phyloP scores from a whole-genome alignment of 2,797 vertebrate genomes.

The Chelidonichthys spinosus region DNA sequence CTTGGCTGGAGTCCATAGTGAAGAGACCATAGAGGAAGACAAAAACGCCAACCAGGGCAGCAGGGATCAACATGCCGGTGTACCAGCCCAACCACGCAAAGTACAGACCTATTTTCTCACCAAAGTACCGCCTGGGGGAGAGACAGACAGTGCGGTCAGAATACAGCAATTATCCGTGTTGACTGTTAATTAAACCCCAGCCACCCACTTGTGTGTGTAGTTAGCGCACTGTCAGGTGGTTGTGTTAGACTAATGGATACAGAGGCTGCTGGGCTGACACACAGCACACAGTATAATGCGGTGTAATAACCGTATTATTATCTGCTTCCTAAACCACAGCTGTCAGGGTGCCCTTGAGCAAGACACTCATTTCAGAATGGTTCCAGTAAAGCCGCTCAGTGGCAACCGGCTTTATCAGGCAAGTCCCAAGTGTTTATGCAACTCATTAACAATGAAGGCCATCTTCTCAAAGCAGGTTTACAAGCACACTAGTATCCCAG shows the following conservation, averaged over 20 bases:
- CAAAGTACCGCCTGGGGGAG: constrained; percentile 92
- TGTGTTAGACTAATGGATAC: constrained; percentile 11
- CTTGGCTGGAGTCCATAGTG: constrained; percentile 98
- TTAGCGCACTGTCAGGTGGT: constrained; percentile 1
- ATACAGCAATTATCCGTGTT: background rate
- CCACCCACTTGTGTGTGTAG: constrained; percentile 1
- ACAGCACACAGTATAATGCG: constrained; percentile 1
- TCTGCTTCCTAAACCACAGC: constrained; percentile 34
- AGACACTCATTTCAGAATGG: constrained; percentile 21
- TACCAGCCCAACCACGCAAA: constrained; percentile 99
- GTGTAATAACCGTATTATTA: constrained; percentile 6
- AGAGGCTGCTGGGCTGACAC: constrained; percentile 9
- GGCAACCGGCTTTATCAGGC: background rate
- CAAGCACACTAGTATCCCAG: background rate
- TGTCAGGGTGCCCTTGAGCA: constrained; percentile 38
- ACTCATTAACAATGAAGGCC: constrained; percentile 12
- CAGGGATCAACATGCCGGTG: constrained; percentile 98
- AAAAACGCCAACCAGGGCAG: constrained; percentile 95
- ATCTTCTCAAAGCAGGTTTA: background rate
- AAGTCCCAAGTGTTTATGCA: constrained; percentile 9
- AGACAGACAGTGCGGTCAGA: constrained; percentile 24
- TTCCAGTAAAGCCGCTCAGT: constrained; percentile 8
- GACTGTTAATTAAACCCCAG: constrained; percentile 17
- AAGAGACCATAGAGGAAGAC: constrained; percentile 99
- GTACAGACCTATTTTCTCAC: constrained; percentile 98